Conservation (phyloP, 2,113 vertebrate genomes). For the Formicarius rufipectus region DNA sequence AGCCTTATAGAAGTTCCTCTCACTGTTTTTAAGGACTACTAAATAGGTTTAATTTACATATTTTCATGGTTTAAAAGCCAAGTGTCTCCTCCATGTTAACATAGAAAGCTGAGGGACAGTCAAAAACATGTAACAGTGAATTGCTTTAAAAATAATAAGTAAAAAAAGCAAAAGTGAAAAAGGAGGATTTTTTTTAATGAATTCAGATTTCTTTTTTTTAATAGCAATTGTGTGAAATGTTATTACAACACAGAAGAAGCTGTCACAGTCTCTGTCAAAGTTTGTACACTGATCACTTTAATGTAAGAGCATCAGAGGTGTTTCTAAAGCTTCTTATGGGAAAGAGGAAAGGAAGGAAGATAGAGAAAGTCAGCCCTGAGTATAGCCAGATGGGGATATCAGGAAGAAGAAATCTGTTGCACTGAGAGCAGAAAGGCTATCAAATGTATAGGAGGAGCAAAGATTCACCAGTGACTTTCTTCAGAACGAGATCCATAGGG, state of each 20-base stretch:
- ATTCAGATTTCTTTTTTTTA: slow-evolving; percentile 60
- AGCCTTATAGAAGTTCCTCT: not conserved
- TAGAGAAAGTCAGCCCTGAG: not conserved
- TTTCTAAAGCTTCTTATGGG: not conserved
- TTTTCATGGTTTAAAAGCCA: not conserved
- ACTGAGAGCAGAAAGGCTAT: not conserved
- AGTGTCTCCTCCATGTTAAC: slow-evolving; percentile 11
- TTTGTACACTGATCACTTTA: slow-evolving; percentile 63
- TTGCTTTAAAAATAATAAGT: slow-evolving; percentile 37
- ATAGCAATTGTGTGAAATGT: slow-evolving; percentile 25
- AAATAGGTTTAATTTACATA: not conserved
- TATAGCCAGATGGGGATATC: not conserved
- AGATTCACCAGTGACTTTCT: not conserved
- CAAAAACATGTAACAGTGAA: slow-evolving; percentile 58
- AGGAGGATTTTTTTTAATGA: slow-evolving; percentile 57
- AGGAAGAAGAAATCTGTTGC: not conserved
- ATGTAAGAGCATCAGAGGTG: not conserved
- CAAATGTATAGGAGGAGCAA: not conserved
- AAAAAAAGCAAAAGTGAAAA: slow-evolving; percentile 58
- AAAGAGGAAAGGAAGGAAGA: not conserved
- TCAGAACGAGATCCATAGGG: not conserved
- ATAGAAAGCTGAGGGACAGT: slow-evolving; percentile 35
- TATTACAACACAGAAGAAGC: slow-evolving; percentile 29
- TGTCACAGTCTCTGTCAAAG: slow-evolving; percentile 25
- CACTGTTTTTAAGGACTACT: not conserved